Base-by-base conservation (phyloP, 2,797 vertebrate species). In the Pogonophryne albipinna region DNA sequence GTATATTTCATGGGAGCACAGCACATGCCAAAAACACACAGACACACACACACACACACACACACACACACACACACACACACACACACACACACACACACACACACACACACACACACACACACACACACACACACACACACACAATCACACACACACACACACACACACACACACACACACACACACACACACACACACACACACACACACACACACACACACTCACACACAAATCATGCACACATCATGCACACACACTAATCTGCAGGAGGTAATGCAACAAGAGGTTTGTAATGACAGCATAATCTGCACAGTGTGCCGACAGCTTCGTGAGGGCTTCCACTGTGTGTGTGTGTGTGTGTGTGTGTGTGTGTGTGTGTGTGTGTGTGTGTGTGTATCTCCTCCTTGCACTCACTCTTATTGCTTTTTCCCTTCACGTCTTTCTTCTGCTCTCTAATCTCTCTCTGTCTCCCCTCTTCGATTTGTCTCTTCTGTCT, bases 11-110 rank as follows among this genome's bases (percentile, higher is more conserved):
- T 4, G 7, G 27, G 27, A 52, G 52, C 47, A 2, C 11, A 16
- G 75, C 85, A 87, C 78, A 70, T 79, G 85, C 63, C 56, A 53
- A 66, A 61, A 68, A 55, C n/a, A n/a, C n/a, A n/a, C n/a, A n/a
- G n/a, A 23, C 23, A 23, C 23, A 23, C 23, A 23, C 20, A 20
- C 20, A 20, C 20, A 20, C 20, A 0, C 17, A 65, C 13, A 52
- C 46, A 71, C 58, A 60, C 12, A 27, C 4, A 53, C 10, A 53
- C 52, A 76, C 19, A 69, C 27, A 20, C 20, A 20, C 20, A 20
- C 20, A 20, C 20, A 20, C 20, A 20, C 20, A 20, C 20, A 20
- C 20, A 20, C 20, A 20, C 20, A 20, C 20, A 20, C 20, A 20
- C 20, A 20, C 20, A 20, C 52, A 76, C 19, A 69, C 27, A 12